A percentile compares a stretch with the other conserved stretches of the same genome.
Conservation (phyloP, 2,113 vertebrate species). For the Jaculus jaculus region DNA sequence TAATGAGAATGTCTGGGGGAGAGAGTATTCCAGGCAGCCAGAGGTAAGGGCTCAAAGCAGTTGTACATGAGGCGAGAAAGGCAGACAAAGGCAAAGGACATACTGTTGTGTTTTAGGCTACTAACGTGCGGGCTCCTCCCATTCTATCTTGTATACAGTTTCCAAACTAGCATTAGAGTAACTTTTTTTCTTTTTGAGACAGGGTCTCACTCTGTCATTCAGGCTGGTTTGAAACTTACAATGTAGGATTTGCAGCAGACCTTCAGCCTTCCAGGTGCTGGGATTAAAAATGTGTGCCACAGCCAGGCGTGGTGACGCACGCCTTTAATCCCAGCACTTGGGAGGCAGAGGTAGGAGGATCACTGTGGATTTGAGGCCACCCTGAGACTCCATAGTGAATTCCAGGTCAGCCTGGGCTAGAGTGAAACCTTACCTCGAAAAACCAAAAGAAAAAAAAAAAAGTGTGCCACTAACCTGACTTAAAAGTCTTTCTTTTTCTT, state of each 20-base stretch:
- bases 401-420: too few species aligned
- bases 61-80: neutral
- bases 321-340: too few species aligned
- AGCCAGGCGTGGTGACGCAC: too few species aligned
- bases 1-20: neutral
- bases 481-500: too few species aligned
- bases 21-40: neutral
- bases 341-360: too few species aligned
- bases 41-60: neutral
- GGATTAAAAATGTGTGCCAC: too few species aligned
- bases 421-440: too few species aligned
- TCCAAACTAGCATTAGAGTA: slow-evolving; percentile 7
- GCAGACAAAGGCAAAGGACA: neutral
- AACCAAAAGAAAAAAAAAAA: too few species aligned
- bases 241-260: neutral
- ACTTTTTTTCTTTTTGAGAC: too few species aligned
- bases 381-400: too few species aligned
- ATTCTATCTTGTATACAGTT: slow-evolving; percentile 15
- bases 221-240: neutral
- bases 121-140: neutral
- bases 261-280: neutral
- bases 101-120: neutral
- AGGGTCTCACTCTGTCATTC: too few species aligned
- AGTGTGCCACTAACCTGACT: neutral
- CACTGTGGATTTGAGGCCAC: too few species aligned